Conservation (phyloP, 2,797 vertebrate species). For the Xenopus petersii region DNA sequence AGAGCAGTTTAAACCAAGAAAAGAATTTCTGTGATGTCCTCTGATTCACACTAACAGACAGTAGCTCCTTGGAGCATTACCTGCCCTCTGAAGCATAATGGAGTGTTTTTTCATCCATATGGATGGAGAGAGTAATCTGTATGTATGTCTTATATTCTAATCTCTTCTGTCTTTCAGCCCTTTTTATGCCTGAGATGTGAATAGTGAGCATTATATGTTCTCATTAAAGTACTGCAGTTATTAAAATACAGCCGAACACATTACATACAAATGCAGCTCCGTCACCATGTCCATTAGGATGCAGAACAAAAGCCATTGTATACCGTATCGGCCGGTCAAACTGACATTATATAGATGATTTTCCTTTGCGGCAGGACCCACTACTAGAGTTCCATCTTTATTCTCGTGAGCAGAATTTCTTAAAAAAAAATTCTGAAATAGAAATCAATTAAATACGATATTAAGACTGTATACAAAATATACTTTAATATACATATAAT, state of each 20-base stretch:
- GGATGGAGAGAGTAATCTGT: neutral
- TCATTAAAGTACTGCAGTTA: neutral
- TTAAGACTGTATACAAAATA: no score
- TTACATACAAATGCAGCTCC: no score
- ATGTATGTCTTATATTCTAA: neutral
- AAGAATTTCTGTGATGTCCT: neutral
- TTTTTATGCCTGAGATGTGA: neutral
- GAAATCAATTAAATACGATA: no score
- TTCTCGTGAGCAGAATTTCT: no score
- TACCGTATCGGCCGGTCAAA: neutral
- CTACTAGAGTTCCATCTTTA: no score
- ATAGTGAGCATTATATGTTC: neutral
- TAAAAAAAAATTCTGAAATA: no score
- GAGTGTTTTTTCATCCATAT: neutral
- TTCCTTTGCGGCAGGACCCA: no score
- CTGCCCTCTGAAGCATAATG: neutral
- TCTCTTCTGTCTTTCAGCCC: neutral
- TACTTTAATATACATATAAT: no score
- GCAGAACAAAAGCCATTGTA: neutral
- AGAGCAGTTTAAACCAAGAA: neutral
- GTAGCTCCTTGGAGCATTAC: neutral
- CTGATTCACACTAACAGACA: neutral
- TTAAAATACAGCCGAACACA: no score
- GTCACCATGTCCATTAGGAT: no score
- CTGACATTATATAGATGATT: no score